phyloP scores from a whole-genome alignment of 1,140 invertebrate genomes.

The Scaptodrosophila lebanonensis region DNA sequence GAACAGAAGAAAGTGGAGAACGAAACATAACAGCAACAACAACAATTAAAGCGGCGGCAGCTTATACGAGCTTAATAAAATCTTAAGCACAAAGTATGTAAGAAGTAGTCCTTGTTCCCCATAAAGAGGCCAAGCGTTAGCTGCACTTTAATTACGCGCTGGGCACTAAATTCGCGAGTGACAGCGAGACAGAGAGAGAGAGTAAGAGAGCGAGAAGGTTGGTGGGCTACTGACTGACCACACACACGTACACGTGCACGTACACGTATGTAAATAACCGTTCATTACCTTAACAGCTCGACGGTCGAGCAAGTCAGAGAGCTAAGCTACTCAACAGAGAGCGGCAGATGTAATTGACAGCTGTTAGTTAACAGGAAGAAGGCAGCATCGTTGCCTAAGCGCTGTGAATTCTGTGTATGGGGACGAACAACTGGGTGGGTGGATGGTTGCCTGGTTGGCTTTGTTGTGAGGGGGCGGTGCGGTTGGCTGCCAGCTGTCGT shows the following conservation, averaged over 20 bases:
- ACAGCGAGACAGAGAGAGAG: no score
- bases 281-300: conserved; percentile 58
- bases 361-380: conserved; percentile 63
- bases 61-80: conserved; percentile 39
- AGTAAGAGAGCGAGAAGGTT: neutral
- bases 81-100: conserved; percentile 32
- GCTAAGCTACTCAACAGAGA: conserved; percentile 24
- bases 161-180: no score
- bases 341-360: conserved; percentile 59
- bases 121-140: conserved; percentile 38
- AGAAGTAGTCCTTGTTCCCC: no score
- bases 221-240: conserved; percentile 4
- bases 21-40: conserved; percentile 22
- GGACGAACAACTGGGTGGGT: neutral
- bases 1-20: conserved; percentile 6
- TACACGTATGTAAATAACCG: conserved; percentile 11
- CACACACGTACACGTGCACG: neutral
- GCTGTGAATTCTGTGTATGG: neutral
- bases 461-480: neutral
- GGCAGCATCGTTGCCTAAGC: no score
- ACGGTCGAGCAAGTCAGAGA: conserved; percentile 1
- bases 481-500: conserved; percentile 48
- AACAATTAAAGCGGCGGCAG: neutral
- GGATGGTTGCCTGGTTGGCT: neutral
- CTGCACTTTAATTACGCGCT: conserved; percentile 59